phyloP scores from a whole-genome alignment of 2,113 vertebrate species.

The Dasypus novemcinctus region DNA sequence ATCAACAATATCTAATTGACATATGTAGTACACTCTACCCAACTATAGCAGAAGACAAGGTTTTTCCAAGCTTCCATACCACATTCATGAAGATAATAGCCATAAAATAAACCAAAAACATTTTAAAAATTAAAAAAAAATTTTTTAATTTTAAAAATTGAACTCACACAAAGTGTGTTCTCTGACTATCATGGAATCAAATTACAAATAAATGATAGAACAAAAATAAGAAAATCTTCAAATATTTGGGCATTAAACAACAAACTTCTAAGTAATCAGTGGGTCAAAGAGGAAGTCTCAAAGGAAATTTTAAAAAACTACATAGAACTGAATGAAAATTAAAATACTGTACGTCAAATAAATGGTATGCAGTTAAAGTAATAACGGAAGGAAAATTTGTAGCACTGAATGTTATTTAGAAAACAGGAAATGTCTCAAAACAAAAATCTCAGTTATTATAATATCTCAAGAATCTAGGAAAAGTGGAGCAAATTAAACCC shows the following conservation, averaged over 20 bases:
- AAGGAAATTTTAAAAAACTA: not conserved
- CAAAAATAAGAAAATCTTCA: not conserved
- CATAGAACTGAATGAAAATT: not conserved
- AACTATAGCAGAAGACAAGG: not conserved
- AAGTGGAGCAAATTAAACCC: not conserved
- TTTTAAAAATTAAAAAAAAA: not conserved
- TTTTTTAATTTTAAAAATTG: not conserved
- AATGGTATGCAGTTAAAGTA: not conserved
- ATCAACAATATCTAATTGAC: not conserved
- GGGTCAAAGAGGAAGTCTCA: not conserved
- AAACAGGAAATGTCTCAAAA: not conserved
- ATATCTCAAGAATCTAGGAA: not conserved
- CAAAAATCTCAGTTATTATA: not conserved
- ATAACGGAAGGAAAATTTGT: not conserved
- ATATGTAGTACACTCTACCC: not conserved
- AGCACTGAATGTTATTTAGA: not conserved
- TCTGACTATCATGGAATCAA: not conserved
- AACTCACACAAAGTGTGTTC: not conserved
- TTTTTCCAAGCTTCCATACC: not conserved
- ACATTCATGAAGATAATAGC: not conserved
- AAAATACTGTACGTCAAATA: not conserved
- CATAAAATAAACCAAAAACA: not conserved
- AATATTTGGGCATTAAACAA: not conserved
- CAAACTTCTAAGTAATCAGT: not conserved
- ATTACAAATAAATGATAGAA: not conserved